Conservation (phyloP, 1,140 invertebrate species). For the Orussus abietinus region DNA sequence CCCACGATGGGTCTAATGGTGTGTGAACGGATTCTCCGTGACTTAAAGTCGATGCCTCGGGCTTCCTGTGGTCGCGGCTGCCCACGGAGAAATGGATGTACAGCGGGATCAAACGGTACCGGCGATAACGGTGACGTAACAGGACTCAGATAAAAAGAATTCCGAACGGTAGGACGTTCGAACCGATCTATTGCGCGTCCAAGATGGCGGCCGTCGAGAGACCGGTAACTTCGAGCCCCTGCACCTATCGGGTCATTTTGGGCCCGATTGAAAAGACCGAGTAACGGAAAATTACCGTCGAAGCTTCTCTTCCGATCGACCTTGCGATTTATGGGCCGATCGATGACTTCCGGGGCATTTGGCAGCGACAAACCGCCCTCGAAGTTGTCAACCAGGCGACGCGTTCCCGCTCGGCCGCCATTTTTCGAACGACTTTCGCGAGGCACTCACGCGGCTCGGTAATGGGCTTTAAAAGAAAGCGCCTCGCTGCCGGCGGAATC, state of each 20-base stretch:
- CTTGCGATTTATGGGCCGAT: not conserved
- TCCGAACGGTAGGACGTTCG: not conserved
- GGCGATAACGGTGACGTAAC: not conserved
- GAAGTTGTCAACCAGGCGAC: not conserved
- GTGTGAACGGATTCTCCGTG: constrained; percentile 3
- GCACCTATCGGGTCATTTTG: not conserved
- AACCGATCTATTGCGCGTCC: not conserved
- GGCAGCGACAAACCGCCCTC: not conserved
- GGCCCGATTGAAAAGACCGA: not conserved
- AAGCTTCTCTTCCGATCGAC: not conserved
- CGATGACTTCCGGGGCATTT: not conserved
- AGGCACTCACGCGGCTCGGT: too few relatives aligned
- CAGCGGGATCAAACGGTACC: not conserved
- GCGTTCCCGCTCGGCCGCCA: not conserved
- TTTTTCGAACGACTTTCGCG: not conserved
- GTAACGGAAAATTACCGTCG: not conserved
- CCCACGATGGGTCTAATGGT: not conserved
- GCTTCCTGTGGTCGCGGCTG: not conserved
- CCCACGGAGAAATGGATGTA: not conserved
- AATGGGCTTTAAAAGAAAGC: too few relatives aligned
- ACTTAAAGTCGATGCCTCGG: not conserved
- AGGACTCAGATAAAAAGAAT: not conserved
- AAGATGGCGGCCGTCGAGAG: not conserved
- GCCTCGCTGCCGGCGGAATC: too few relatives aligned
- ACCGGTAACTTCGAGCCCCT: not conserved